Evolutionary conservation across 2,113 vertebrate genomes (phyloP).

Genomic region (Struthidea cinerea): DNA sequence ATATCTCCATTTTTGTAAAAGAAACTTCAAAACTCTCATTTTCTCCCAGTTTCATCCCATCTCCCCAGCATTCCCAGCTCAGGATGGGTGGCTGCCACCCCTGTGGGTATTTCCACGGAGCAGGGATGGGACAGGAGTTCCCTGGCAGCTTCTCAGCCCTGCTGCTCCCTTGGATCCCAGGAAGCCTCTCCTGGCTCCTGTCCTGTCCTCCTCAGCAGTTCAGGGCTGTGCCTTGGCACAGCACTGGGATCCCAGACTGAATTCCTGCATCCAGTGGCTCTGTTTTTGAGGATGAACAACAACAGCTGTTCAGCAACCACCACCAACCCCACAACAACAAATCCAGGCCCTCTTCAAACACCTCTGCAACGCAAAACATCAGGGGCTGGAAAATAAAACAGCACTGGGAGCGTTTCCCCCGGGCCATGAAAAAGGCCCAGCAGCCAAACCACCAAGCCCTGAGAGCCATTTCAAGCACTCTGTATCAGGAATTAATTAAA

Average conservation of each 20-base stretch:
- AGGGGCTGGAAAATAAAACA: not conserved
- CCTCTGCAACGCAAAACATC: not conserved
- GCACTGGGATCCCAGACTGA: not conserved
- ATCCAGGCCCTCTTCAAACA: not conserved
- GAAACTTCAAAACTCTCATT: not conserved
- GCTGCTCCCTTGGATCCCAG: not conserved
- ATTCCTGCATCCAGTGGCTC: not conserved
- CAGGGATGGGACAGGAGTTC: not conserved
- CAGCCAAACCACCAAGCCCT: not conserved
- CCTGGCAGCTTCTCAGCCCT: not conserved
- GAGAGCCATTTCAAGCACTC: not conserved
- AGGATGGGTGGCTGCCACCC: not conserved
- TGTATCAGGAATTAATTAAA: not conserved
- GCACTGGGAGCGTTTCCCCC: not conserved
- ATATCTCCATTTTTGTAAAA: rapidly evolving
- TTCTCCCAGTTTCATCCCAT: not conserved
- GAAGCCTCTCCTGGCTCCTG: not conserved
- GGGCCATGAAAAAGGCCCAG: not conserved
- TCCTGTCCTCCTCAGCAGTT: not conserved
- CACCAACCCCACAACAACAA: not conserved
- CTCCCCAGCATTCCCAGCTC: not conserved
- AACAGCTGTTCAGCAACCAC: not conserved
- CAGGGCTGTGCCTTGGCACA: not conserved
- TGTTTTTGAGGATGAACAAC: not conserved
- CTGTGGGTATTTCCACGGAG: not conserved